Conservation (phyloP, 2,888 invertebrate genomes). For the Tetrapedia diversipes region DNA sequence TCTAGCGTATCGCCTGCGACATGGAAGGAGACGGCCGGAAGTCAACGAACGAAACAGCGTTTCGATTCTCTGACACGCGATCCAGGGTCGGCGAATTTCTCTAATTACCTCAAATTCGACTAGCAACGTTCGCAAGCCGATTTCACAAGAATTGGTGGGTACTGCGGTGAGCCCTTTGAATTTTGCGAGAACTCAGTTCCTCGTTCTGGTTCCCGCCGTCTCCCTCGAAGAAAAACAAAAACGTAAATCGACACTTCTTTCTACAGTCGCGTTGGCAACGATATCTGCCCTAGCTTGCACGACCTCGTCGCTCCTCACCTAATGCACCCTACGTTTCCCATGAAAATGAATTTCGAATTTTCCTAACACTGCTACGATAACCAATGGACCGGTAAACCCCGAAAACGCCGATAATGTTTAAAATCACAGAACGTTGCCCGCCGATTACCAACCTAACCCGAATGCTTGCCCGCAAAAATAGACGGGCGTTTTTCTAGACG, state of each 20-base stretch:
- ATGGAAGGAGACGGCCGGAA: slow-evolving; percentile 66
- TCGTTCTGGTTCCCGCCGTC: slow-evolving; percentile 56
- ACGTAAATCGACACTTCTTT: slow-evolving; percentile 56
- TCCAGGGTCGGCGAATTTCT: too few relatives aligned
- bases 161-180: too few relatives aligned
- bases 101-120: too few relatives aligned
- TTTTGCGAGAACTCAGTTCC: slow-evolving; percentile 11
- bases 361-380: slow-evolving; percentile 26
- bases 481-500: slow-evolving; percentile 6
- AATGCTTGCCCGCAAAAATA: slow-evolving; percentile 28
- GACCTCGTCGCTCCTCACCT: slow-evolving; percentile 21
- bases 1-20: slow-evolving; percentile 75
- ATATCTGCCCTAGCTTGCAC: slow-evolving; percentile 57
- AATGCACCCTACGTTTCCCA: not conserved
- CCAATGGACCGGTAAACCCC: slow-evolving; percentile 29
- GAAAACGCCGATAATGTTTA: slow-evolving; percentile 41
- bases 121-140: too few relatives aligned
- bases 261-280: slow-evolving; percentile 62
- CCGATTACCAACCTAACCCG: slow-evolving; percentile 17
- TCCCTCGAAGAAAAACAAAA: slow-evolving; percentile 41
- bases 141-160: too few relatives aligned
- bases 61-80: too few relatives aligned
- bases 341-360: slow-evolving; percentile 37
- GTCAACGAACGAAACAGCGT: slow-evolving; percentile 8
- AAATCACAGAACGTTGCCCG: slow-evolving; percentile 48